Evolutionary conservation across 2,113 vertebrate species (phyloP).

Genomic region (Actinemys pallida): DNA sequence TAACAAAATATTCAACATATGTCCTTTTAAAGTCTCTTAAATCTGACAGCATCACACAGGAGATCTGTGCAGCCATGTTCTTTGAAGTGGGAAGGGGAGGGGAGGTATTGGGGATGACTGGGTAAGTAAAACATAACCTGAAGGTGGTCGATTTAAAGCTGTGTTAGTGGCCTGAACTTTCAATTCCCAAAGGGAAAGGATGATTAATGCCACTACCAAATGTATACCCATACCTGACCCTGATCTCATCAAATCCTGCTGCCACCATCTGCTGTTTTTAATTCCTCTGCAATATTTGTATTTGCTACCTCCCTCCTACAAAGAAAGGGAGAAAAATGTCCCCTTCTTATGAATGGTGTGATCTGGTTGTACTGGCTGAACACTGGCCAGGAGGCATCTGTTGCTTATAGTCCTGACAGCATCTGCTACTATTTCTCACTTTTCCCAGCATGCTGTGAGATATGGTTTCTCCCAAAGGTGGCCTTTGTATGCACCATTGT

Average conservation of each 20-base stretch:
- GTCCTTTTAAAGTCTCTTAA: conserved; percentile 75
- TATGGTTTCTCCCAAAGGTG: conserved; percentile 93
- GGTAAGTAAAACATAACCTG: conserved; percentile 72
- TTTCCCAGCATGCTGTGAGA: conserved; percentile 90
- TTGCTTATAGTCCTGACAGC: conserved; percentile 89
- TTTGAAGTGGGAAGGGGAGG: conserved; percentile 38
- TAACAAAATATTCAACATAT: conserved; percentile 79
- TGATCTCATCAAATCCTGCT: conserved; percentile 82
- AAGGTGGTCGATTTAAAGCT: conserved; percentile 73
- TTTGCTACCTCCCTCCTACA: conserved; percentile 77
- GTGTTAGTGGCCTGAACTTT: conserved; percentile 69
- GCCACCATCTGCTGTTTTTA: conserved; percentile 85
- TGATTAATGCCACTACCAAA: conserved; percentile 77
- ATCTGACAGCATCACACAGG: conserved; percentile 33
- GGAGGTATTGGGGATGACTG: conserved; percentile 70
- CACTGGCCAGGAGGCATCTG: conserved; percentile 94
- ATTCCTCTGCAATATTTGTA: conserved; percentile 85
- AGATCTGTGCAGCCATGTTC: conserved; percentile 15
- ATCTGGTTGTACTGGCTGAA: conserved; percentile 85
- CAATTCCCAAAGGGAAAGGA: conserved; percentile 74
- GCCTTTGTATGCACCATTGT: conserved; percentile 89
- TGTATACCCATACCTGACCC: conserved; percentile 81
- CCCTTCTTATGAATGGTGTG: conserved; percentile 75
- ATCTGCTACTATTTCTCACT: conserved; percentile 94
- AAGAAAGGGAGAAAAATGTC: conserved; percentile 71